A percentile compares a stretch with the other conserved stretches of the same genome.
Conservation (phyloP, 2,888 invertebrate species). For the Subacronicta megacephala region DNA sequence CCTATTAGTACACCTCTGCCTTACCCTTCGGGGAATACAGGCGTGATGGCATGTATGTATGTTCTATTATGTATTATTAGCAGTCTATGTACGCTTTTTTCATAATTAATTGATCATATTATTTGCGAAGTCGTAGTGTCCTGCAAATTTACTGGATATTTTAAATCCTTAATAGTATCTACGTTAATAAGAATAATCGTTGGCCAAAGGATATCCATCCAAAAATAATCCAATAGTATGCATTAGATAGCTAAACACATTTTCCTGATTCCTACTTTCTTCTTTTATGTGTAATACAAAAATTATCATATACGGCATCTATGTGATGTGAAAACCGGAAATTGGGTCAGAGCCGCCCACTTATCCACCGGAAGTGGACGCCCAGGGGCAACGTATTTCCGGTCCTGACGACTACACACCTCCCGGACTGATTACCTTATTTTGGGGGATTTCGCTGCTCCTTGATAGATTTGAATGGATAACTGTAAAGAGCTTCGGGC, state of each 20-base stretch:
- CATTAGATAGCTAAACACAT: not conserved
- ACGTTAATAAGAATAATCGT: no score
- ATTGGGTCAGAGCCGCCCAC: conserved; percentile 83
- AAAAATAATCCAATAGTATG: no score
- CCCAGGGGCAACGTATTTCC: conserved; percentile 84
- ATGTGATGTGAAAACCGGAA: conserved; percentile 85
- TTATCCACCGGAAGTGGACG: conserved; percentile 82
- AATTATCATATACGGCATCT: conserved; percentile 75
- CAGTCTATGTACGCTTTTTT: no score
- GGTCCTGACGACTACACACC: conserved; percentile 81
- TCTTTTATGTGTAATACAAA: conserved; percentile 52
- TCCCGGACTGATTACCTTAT: conserved; percentile 63
- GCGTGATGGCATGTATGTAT: no score
- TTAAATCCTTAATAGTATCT: no score
- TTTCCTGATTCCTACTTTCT: conserved; percentile 27
- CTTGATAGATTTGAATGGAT: conserved; percentile 36
- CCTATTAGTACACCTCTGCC: no score
- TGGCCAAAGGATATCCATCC: no score
- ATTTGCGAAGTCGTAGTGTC: no score
- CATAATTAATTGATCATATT: no score
- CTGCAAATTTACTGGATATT: no score
- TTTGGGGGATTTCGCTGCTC: conserved; percentile 42
- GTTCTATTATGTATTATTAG: no score
- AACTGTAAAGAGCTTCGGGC: conserved; percentile 20
- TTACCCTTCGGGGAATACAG: no score